Percentiles rank a stretch among this genome's conserved stretches.
phyloP scores from a whole-genome alignment of 2,888 invertebrate genomes.

The Monochamus alternatus region DNA sequence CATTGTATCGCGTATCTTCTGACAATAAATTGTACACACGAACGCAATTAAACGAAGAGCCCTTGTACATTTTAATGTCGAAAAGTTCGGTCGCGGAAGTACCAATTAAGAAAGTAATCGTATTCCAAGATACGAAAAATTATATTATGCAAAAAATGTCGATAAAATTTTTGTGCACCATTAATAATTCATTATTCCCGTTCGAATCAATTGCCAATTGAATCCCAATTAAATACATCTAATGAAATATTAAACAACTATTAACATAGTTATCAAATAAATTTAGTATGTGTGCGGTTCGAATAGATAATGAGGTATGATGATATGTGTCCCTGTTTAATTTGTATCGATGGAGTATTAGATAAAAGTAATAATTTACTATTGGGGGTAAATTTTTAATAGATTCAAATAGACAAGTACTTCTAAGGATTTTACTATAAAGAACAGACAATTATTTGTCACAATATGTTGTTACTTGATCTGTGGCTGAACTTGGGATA shows the following conservation, averaged over 20 bases:
- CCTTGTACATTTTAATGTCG: slow-evolving; percentile 2
- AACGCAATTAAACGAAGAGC: slow-evolving; percentile 6
- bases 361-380: too few species aligned
- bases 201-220: slow-evolving; percentile 25
- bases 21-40: slow-evolving; percentile 12
- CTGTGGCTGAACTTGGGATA: too few species aligned
- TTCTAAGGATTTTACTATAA: too few species aligned
- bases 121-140: slow-evolving; percentile 13
- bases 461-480: too few species aligned
- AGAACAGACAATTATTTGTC: too few species aligned
- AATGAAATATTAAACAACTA: slow-evolving; percentile 39
- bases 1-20: background rate
- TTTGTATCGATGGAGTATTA: too few species aligned
- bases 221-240: slow-evolving; percentile 40
- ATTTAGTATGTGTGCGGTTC: slow-evolving; percentile 8
- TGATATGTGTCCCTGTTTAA: background rate
- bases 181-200: slow-evolving; percentile 33
- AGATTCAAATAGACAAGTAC: too few species aligned
- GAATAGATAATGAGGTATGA: background rate
- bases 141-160: slow-evolving; percentile 16
- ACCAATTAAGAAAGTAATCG: slow-evolving; percentile 19
- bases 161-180: slow-evolving; percentile 25
- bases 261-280: slow-evolving; percentile 37
- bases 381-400: too few species aligned
- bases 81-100: slow-evolving; percentile 14